phyloP scores from a whole-genome alignment of 2,888 invertebrate species.

The Epistrophella euchroma region DNA sequence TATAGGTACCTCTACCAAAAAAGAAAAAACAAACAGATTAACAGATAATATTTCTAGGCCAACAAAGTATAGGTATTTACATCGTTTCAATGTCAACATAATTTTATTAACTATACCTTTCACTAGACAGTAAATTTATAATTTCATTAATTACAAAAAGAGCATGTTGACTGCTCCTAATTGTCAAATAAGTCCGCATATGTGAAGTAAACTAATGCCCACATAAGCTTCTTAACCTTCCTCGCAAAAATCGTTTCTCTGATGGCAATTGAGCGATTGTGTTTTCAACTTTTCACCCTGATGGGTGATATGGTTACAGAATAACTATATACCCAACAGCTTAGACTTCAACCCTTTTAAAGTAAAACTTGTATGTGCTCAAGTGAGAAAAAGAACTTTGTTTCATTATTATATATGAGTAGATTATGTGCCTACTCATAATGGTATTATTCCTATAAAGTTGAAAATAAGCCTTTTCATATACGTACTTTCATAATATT shows the following conservation, averaged over 20 bases:
- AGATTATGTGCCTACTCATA: not conserved
- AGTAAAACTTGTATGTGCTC: slow-evolving; percentile 13
- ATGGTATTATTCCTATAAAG: not conserved
- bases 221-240: slow-evolving; percentile 72
- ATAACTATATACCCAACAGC: slow-evolving; percentile 1
- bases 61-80: slow-evolving; percentile 4
- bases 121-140: slow-evolving; percentile 19
- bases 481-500: not conserved
- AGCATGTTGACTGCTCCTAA: slow-evolving; percentile 53
- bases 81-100: slow-evolving; percentile 52
- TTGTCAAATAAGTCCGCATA: slow-evolving; percentile 42
- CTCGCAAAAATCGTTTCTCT: slow-evolving; percentile 42
- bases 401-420: not conserved
- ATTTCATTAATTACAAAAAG: slow-evolving; percentile 49
- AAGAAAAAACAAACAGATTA: not conserved
- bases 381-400: not conserved
- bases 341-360: slow-evolving; percentile 20
- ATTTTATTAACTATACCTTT: not conserved
- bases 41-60: not conserved
- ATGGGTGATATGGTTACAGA: not conserved
- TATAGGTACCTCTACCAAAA: too few relatives aligned
- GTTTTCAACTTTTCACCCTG: slow-evolving; percentile 58
- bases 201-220: slow-evolving; percentile 42
- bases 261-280: slow-evolving; percentile 48
- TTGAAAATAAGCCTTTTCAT: slow-evolving; percentile 1